Percentiles rank a stretch among this genome's conserved stretches.
phyloP scores from a whole-genome alignment of 2,797 vertebrate species.

The Lithobates sylvaticus region DNA sequence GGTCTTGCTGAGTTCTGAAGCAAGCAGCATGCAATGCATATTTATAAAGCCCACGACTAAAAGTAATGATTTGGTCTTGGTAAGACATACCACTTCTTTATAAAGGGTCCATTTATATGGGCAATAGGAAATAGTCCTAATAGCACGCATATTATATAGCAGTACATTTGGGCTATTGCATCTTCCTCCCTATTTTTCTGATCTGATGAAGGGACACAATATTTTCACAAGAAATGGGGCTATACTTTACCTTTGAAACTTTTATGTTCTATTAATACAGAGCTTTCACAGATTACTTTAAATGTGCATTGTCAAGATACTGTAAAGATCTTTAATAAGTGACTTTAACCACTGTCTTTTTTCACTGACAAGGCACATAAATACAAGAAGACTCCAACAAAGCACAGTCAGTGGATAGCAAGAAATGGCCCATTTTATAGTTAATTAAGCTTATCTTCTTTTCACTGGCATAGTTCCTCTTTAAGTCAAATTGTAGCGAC shows the following conservation, averaged over 20 bases:
- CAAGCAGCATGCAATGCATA: too few relatives aligned
- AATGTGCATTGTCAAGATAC: neutral
- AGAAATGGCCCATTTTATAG: slow-evolving; percentile 20
- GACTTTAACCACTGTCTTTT: slow-evolving; percentile 10
- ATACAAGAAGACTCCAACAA: slow-evolving; percentile 14
- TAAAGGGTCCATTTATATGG: too few relatives aligned
- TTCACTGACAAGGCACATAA: slow-evolving; percentile 2
- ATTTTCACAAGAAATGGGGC: neutral
- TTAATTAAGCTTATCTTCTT: slow-evolving; percentile 43
- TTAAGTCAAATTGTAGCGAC: slow-evolving; percentile 31
- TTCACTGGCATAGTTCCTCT: slow-evolving; percentile 23
- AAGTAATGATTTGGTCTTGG: too few relatives aligned
- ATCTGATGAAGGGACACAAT: neutral
- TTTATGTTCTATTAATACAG: neutral
- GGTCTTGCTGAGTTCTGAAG: too few relatives aligned
- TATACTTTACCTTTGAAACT: neutral
- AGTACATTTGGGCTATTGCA: neutral
- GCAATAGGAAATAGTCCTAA: too few relatives aligned
- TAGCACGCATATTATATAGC: neutral
- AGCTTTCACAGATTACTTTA: slow-evolving; percentile 9
- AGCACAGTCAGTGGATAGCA: slow-evolving; percentile 30
- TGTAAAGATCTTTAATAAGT: neutral
- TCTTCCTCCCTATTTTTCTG: neutral
- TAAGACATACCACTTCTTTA: too few relatives aligned
- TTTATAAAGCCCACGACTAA: too few relatives aligned